phyloP scores from a whole-genome alignment of 2,888 invertebrate genomes.

The Acanthacorydalis orientalis region DNA sequence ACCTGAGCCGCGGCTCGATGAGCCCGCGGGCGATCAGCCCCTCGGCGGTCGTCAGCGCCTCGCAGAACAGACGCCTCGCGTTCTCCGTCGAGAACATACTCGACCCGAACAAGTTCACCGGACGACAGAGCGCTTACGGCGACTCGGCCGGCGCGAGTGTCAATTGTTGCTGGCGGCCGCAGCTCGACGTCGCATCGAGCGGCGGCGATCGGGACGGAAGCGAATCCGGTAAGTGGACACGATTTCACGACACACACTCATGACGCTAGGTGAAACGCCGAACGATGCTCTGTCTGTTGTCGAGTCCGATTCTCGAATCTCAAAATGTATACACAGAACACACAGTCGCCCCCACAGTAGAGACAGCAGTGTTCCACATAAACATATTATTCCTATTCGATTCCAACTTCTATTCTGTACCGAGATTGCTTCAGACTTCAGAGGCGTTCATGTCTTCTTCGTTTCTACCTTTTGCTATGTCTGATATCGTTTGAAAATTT shows the following conservation, averaged over 20 bases:
- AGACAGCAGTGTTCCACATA: no score
- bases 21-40: conserved; percentile 21
- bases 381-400: no score
- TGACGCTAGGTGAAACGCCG: no score
- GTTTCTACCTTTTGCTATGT: no score
- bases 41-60: conserved; percentile 25
- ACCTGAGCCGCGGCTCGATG: conserved; percentile 22
- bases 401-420: no score
- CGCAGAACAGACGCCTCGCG: conserved; percentile 49
- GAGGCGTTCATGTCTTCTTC: no score
- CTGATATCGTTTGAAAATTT: no score
- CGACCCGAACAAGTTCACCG: conserved; percentile 81
- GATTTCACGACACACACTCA: no score
- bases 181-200: conserved; percentile 25
- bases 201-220: conserved; percentile 34
- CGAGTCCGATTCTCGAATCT: not conserved
- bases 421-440: no score
- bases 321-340: no score
- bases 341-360: no score
- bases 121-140: conserved; percentile 31
- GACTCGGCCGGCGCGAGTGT: conserved; percentile 15
- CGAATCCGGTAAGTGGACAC: conserved; percentile 28
- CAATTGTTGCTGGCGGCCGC: conserved; percentile 32
- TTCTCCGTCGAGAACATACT: conserved; percentile 84
- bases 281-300: not conserved